Conservation (phyloP, 2,113 vertebrate species). For the Xerus inauris region DNA sequence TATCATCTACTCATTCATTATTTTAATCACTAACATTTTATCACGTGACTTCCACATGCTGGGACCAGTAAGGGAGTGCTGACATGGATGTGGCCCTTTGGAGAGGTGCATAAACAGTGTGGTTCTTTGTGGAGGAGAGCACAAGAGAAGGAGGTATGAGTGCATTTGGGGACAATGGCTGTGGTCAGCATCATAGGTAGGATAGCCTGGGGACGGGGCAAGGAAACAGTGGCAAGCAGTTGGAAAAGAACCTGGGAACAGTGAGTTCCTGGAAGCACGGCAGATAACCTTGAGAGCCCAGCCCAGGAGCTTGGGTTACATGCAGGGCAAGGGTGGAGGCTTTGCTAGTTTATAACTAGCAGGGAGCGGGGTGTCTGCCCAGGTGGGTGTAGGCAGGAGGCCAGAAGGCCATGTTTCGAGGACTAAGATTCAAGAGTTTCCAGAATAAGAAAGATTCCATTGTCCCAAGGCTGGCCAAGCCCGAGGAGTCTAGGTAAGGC, state of each 20-base stretch:
- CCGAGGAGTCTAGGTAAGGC: neutral
- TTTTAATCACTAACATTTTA: neutral
- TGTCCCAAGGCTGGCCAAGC: neutral
- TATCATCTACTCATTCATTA: neutral
- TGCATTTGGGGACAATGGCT: neutral
- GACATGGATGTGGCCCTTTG: neutral
- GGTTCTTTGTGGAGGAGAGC: neutral
- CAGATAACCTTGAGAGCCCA: neutral
- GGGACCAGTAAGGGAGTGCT: neutral
- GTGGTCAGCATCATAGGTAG: neutral
- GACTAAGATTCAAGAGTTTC: neutral
- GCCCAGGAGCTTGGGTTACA: neutral
- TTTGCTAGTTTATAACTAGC: neutral
- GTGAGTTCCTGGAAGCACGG: neutral
- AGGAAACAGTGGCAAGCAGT: neutral
- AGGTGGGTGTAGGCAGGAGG: neutral
- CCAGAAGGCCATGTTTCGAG: neutral
- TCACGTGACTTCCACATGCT: neutral
- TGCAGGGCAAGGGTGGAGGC: accelerated
- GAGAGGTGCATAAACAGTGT: accelerated
- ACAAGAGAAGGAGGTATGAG: neutral
- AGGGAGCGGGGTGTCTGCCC: too few species aligned
- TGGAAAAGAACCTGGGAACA: neutral
- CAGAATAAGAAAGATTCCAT: neutral
- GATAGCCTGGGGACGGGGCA: neutral